Percentiles rank a stretch among this genome's conserved stretches.
Conservation (phyloP, 1,140 invertebrate genomes). For the Apis cerana region DNA sequence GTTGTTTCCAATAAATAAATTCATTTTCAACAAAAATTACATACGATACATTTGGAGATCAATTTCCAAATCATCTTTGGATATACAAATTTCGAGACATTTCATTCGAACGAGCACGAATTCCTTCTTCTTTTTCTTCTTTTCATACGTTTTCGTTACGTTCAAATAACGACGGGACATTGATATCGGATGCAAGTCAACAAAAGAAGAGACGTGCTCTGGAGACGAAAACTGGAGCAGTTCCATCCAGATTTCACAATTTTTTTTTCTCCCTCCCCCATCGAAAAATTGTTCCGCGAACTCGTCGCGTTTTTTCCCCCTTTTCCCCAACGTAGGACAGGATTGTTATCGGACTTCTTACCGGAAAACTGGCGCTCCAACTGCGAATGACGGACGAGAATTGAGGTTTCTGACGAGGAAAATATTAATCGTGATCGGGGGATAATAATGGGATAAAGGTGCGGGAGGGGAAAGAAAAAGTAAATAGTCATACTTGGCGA, state of each 20-base stretch:
- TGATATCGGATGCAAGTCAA: too few relatives aligned
- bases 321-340: background rate
- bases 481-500: constrained; percentile 11
- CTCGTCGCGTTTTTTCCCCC: background rate
- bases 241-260: background rate
- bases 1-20: too few relatives aligned
- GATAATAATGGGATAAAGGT: background rate
- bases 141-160: too few relatives aligned
- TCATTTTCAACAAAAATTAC: too few relatives aligned
- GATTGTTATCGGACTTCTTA: constrained; percentile 1
- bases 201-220: background rate
- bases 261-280: background rate
- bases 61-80: too few relatives aligned
- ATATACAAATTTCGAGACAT: too few relatives aligned
- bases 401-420: background rate
- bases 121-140: too few relatives aligned
- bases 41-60: too few relatives aligned
- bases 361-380: background rate
- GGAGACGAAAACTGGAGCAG: background rate
- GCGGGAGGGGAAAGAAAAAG: background rate
- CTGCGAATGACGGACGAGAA: constrained; percentile 2
- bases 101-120: too few relatives aligned
- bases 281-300: background rate
- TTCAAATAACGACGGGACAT: too few relatives aligned
- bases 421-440: constrained; percentile 10